Conservation (phyloP, 64 coral and sea anemone genomes). For the Platygyra sinensis region DNA sequence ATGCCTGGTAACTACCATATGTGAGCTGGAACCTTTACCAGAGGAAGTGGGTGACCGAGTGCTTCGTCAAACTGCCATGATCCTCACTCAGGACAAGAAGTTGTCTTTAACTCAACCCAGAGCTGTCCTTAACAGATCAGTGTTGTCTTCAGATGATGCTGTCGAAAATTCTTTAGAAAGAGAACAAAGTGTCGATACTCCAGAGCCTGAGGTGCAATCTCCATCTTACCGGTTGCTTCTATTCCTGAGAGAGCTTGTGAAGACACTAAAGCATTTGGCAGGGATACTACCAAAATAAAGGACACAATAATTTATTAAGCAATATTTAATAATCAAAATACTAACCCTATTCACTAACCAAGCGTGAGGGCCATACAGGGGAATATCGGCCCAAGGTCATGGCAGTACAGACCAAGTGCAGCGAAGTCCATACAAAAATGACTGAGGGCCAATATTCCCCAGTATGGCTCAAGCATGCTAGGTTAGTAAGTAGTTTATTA, state of each 20-base stretch:
- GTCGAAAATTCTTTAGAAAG: background rate
- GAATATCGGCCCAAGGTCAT: too few species aligned
- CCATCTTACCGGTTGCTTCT: constrained; percentile 42
- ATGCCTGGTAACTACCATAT: constrained; percentile 73
- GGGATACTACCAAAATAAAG: background rate
- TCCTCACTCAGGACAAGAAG: constrained; percentile 74
- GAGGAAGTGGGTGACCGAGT: constrained; percentile 75
- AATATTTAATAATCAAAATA: too few species aligned
- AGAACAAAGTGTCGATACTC: background rate
- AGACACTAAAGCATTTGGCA: constrained; percentile 5
- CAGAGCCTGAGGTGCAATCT: constrained; percentile 20
- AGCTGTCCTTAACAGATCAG: constrained; percentile 7
- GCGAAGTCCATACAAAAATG: too few species aligned
- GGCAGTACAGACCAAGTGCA: too few species aligned
- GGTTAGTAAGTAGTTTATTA: too few species aligned
- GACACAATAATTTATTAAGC: background rate
- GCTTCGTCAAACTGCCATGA: constrained; percentile 72
- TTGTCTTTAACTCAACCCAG: constrained; percentile 63
- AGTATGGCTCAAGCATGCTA: too few species aligned
- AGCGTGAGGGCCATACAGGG: too few species aligned
- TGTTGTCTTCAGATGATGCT: background rate
- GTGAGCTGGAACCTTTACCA: constrained; percentile 76
- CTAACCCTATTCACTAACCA: too few species aligned
- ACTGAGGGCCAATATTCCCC: too few species aligned
- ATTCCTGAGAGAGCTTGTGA: constrained; percentile 36